phyloP scores from a whole-genome alignment of 30 jellyfish, hydroid and myxozoan species.

The Hydractinia echinata region DNA sequence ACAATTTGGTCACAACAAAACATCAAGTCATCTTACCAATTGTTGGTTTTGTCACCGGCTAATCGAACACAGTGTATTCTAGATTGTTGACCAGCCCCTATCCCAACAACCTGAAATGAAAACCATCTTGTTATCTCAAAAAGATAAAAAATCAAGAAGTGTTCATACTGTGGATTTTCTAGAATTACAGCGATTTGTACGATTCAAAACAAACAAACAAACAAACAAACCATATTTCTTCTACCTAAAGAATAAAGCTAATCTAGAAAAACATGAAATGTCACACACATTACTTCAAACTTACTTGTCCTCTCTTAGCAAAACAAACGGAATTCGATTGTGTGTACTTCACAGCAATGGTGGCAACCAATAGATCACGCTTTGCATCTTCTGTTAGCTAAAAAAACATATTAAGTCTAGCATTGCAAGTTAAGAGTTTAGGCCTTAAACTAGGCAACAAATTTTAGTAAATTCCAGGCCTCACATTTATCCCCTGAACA shows the following conservation, averaged over 20 bases:
- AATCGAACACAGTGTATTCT: constrained; percentile 88
- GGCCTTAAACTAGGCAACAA: too few species aligned
- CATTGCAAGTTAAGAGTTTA: too few species aligned
- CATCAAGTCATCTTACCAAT: constrained; percentile 35
- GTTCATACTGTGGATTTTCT: too few species aligned
- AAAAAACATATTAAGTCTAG: background rate
- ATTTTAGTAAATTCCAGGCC: too few species aligned
- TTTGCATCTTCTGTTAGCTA: constrained; percentile 65
- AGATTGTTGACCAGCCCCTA: constrained; percentile 96
- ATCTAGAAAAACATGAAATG: background rate
- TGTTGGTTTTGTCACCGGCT: constrained; percentile 86
- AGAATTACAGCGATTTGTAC: too few species aligned
- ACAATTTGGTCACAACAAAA: too few species aligned
- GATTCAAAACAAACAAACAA: background rate
- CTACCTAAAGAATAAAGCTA: background rate
- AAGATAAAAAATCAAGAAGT: too few species aligned
- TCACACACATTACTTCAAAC: background rate
- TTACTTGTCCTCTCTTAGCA: constrained; percentile 90
- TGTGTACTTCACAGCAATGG: constrained; percentile 78
- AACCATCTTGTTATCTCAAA: too few species aligned
- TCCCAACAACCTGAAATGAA: constrained; percentile 63
- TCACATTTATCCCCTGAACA: too few species aligned
- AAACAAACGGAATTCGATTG: constrained; percentile 91
- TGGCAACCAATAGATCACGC: constrained; percentile 77
- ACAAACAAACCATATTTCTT: background rate